Base-by-base conservation (phyloP, 92 coral and sea anemone species). In the Actinernus sp. region DNA sequence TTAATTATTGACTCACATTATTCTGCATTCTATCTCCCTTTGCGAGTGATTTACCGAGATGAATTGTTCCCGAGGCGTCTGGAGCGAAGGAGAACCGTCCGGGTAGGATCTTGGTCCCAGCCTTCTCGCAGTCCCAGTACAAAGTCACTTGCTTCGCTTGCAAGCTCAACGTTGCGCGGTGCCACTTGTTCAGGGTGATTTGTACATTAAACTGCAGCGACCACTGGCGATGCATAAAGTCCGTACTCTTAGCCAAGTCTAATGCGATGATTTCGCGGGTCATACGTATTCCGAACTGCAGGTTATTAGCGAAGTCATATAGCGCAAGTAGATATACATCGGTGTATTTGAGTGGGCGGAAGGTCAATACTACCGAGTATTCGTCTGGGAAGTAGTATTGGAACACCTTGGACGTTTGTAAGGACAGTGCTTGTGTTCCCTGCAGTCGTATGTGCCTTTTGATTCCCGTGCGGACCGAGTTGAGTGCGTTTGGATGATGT, bases 61-160 rank as follows among this genome's bases (percentile, higher is more conserved):
- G 55, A 14, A 90, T 30, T 27, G 58, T 58, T 7, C 92, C 92
- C 33, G 58, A 41, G 3, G 92, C 38, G 47, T 85, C 85, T 34
- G 89, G 81, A 32, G 72, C 63, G 54, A 85, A 81, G 1, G 86
- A 53, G 43, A 74, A 65, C 6, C 76, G 56, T n/a, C 58, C 69
- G 1, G 67, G 78, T 18, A 81, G 61, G 38, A 67, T 27, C 75
- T 74, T 82, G 63, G 82, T 65, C 38, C 88, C 92, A 67, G 81
- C 69, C 76, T 68, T 75, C 66, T 72, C 63, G 71, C 99, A 95
- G 74, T 95, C 88, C 90, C 88, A 81, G 44, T 71, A 87, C 60
- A 87, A 76, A 4, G 95, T 83, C 1, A 84, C 76, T 7, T 68
- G 80, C 31, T 77, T 78, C 18, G 72, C 76, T 52, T 66, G 82